These are phyloP conservation scores for Hoplostethus mediterraneus DNA, from an alignment of 2,797 vertebrate genomes.

Conservation along the genomic window DNA sequence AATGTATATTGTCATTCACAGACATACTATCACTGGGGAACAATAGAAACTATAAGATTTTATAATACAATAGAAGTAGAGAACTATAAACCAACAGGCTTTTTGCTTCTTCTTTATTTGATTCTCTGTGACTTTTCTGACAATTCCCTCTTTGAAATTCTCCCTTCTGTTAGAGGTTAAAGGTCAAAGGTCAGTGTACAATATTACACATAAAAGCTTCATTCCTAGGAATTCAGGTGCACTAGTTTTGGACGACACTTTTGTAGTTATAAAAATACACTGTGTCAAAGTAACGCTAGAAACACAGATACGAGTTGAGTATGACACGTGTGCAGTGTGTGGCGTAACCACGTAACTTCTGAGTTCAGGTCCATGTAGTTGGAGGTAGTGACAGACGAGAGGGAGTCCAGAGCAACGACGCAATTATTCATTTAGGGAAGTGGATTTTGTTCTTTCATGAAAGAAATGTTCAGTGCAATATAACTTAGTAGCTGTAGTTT, in stretches of 20 bases:
- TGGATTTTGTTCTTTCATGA: no score
- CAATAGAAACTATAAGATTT: slow-evolving; percentile 18
- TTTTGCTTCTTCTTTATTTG: slow-evolving; percentile 3
- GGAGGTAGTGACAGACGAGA: no score
- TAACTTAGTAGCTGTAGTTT: slow-evolving; percentile 32
- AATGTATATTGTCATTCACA: slow-evolving; percentile 7
- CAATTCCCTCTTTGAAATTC: slow-evolving; percentile 48
- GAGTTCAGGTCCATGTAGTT: slow-evolving; percentile 8
- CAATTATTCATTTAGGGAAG: no score
- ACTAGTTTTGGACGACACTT: not conserved
- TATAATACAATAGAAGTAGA: slow-evolving; percentile 28
- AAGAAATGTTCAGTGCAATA: slow-evolving; percentile 33
- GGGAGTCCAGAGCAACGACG: not conserved
- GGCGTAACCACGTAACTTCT: slow-evolving; percentile 1
- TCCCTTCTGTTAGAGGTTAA: not conserved
- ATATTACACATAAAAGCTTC: slow-evolving; percentile 17
- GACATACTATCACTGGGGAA: not conserved
- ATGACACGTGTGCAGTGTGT: not conserved
- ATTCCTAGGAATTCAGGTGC: slow-evolving; percentile 49
- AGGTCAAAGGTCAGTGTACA: not conserved
- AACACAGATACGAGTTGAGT: slow-evolving; percentile 4
- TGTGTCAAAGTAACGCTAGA: not conserved
- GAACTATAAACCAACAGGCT: not conserved
- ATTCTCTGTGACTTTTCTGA: not conserved
- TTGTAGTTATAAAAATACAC: no score